phyloP scores from a whole-genome alignment of 2,888 invertebrate species.

The Acronicta alni region DNA sequence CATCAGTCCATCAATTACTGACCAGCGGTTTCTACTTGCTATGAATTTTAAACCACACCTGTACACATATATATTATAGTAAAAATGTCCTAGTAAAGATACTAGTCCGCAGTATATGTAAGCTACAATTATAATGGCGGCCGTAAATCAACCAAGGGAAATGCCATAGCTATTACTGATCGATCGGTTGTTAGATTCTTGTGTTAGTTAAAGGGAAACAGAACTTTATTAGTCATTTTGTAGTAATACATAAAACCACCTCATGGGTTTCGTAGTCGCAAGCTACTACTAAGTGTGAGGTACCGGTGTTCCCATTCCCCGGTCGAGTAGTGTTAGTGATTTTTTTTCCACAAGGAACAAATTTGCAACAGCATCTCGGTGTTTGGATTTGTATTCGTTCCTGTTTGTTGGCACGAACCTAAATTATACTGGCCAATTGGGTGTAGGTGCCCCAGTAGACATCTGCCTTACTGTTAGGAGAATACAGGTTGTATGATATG shows the following conservation, averaged over 20 bases:
- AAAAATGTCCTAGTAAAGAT: constrained; percentile 50
- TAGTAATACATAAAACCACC: background rate
- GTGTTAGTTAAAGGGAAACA: constrained; percentile 36
- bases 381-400: too few species aligned
- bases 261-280: too few species aligned
- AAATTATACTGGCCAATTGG: too few species aligned
- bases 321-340: too few species aligned
- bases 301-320: too few species aligned
- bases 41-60: constrained; percentile 35
- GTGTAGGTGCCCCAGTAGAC: too few species aligned
- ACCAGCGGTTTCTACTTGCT: constrained; percentile 15
- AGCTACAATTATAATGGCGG: constrained; percentile 65
- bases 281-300: background rate
- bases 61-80: constrained; percentile 21
- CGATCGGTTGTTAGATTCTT: constrained; percentile 62
- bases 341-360: too few species aligned
- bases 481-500: too few species aligned
- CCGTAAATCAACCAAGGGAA: constrained; percentile 71
- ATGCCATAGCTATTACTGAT: constrained; percentile 71
- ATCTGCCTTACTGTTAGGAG: too few species aligned
- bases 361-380: too few species aligned
- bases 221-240: constrained; percentile 17
- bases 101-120: constrained; percentile 34
- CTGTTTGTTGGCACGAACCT: too few species aligned
- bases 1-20: constrained; percentile 35